A percentile compares a stretch with the other conserved stretches of the same genome.
These are phyloP conservation scores for Ashinkailepas kermadecensis DNA, from an alignment of 2,888 invertebrate species.

Conservation along the genomic window DNA sequence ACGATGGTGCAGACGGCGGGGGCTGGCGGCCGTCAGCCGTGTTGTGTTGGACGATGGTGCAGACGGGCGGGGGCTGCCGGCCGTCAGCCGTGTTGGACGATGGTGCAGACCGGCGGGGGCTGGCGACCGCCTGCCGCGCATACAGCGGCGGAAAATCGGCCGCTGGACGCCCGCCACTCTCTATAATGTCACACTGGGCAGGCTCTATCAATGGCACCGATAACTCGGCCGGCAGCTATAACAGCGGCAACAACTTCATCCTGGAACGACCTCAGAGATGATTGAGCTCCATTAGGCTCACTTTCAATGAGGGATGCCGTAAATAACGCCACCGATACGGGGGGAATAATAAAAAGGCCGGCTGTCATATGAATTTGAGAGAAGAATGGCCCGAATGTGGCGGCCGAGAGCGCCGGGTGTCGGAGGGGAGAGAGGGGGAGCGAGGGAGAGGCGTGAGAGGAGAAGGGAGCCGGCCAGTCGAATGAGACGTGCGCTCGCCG, in stretches of 20 bases:
- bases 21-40: too few species aligned
- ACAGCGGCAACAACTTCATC: slow-evolving; percentile 16
- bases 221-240: slow-evolving; percentile 15
- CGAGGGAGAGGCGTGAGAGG: background rate
- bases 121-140: too few species aligned
- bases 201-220: slow-evolving; percentile 6
- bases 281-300: slow-evolving; percentile 19
- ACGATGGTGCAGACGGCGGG: too few species aligned
- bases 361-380: slow-evolving; percentile 21
- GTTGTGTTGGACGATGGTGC: too few species aligned
- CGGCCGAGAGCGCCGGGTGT: too few species aligned
- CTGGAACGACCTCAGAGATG: background rate
- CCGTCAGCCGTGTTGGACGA: too few species aligned
- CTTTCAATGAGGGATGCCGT: slow-evolving; percentile 13
- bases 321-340: background rate
- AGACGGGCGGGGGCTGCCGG: too few species aligned
- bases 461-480: background rate
- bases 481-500: background rate
- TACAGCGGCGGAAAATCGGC: background rate
- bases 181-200: slow-evolving; percentile 19
- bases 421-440: background rate
- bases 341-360: slow-evolving; percentile 16
- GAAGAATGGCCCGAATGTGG: slow-evolving; percentile 12
- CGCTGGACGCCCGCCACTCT: background rate
- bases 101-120: too few species aligned